phyloP scores from a whole-genome alignment of 2,797 vertebrate genomes.

The Phalloptychus januarius region DNA sequence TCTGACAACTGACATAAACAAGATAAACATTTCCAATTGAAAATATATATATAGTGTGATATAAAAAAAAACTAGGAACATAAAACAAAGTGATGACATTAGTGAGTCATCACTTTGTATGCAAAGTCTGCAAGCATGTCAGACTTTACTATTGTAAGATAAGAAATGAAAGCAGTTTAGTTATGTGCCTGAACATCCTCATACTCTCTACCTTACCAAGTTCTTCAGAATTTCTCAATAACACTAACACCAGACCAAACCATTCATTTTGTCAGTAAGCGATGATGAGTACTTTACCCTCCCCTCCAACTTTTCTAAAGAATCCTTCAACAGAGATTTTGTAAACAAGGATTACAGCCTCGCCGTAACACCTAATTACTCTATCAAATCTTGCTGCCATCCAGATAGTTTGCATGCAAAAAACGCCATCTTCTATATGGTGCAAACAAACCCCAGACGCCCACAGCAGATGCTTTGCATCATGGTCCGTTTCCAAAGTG shows the following conservation, averaged over 20 bases:
- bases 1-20: neutral
- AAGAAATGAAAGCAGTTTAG: neutral
- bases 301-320: neutral
- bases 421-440: neutral
- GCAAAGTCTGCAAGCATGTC: neutral
- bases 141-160: neutral
- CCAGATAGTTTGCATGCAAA: neutral
- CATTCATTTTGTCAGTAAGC: neutral
- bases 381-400: neutral
- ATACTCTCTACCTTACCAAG: neutral
- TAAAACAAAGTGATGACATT: too few relatives aligned
- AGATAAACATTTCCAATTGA: neutral
- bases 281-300: neutral
- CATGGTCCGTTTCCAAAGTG: neutral
- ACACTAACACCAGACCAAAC: neutral
- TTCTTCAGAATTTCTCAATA: constrained; percentile 7
- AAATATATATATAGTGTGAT: neutral
- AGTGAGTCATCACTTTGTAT: constrained; percentile 5
- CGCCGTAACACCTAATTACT: neutral
- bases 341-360: neutral
- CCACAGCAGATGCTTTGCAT: constrained; percentile 1
- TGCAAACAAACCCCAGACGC: neutral
- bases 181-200: neutral
- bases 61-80: neutral
- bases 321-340: neutral